These are phyloP conservation scores for Bibio marci DNA, from an alignment of 2,888 invertebrate species.

Conservation along the genomic window DNA sequence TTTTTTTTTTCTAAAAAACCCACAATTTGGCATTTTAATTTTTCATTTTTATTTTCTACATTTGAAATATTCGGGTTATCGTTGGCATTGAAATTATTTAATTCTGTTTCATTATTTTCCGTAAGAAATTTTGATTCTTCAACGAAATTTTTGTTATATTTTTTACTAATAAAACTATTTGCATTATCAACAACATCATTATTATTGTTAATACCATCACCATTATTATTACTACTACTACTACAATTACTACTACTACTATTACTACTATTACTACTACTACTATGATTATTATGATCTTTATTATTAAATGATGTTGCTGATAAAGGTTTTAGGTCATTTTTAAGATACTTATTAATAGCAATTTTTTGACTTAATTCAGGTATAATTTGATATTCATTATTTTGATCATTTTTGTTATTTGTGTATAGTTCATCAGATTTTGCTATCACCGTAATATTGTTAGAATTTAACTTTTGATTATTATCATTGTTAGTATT, in stretches of 20 bases:
- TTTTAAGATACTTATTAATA: no score
- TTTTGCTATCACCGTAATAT: no score
- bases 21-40: constrained; percentile 5
- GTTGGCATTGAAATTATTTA: neutral
- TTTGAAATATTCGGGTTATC: neutral
- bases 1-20: constrained; percentile 5
- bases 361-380: no score
- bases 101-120: no score
- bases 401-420: no score
- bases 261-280: neutral
- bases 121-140: no score
- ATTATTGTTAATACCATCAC: neutral
- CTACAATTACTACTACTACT: constrained; percentile 2
- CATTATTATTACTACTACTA: constrained; percentile 4
- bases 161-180: neutral
- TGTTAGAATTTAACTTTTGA: no score
- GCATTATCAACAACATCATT: neutral
- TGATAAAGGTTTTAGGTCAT: neutral
- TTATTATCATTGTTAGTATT: neutral
- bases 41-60: constrained; percentile 2
- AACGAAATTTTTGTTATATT: neutral
- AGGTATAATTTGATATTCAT: no score
- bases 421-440: no score
- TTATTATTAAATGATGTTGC: constrained; percentile 1
- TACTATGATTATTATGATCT: constrained; percentile 1